Conservation (phyloP, 2,888 invertebrate species). For the Orthosia gracilis region DNA sequence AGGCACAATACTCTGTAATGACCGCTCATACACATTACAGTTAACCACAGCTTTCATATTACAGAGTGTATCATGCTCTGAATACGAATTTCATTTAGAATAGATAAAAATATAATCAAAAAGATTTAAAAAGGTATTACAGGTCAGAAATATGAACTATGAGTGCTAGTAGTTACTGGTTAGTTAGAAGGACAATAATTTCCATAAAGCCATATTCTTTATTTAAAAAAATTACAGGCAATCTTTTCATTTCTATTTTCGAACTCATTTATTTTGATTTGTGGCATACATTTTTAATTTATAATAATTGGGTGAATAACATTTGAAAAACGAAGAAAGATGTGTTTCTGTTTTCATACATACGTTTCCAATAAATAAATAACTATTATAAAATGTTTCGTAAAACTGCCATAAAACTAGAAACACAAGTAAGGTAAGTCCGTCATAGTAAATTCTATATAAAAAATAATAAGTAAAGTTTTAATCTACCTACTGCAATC, state of each 20-base stretch:
- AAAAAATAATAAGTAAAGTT: background rate
- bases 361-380: too few species aligned
- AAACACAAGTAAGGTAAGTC: background rate
- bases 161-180: background rate
- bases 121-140: background rate
- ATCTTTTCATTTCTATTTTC: background rate
- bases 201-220: background rate
- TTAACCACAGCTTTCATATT: too few species aligned
- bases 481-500: background rate
- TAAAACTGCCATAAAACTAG: too few species aligned
- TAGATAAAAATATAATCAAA: too few species aligned
- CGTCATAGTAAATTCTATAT: background rate
- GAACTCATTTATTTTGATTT: slow-evolving; percentile 3
- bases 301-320: background rate
- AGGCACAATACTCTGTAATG: too few species aligned
- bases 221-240: background rate
- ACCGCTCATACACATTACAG: too few species aligned
- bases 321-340: background rate
- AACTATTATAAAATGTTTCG: too few species aligned
- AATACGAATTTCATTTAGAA: too few species aligned
- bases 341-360: too few species aligned
- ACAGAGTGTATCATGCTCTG: too few species aligned
- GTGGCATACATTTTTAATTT: background rate
- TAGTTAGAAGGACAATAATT: background rate
- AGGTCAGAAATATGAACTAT: background rate